A percentile compares a stretch with the other conserved stretches of the same genome.
phyloP scores from a whole-genome alignment of 2,797 vertebrate species.

The Neomorphus geoffroyi region DNA sequence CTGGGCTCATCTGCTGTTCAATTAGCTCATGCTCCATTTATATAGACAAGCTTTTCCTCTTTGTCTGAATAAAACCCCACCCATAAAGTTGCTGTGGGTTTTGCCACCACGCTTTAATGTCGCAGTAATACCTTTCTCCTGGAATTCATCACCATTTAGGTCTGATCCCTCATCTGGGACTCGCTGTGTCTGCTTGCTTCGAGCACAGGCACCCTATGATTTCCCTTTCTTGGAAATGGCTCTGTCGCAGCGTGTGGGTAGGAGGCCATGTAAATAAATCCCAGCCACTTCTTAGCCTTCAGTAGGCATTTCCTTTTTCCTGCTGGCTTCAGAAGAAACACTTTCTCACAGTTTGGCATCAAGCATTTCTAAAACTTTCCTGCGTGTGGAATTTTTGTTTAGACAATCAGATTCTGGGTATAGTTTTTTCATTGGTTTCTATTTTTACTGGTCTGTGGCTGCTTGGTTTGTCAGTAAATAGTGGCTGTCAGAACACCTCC shows the following conservation, averaged over 20 bases:
- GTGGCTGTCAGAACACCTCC: background rate
- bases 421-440: conserved; percentile 2
- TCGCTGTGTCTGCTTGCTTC: background rate
- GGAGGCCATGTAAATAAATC: conserved; percentile 52
- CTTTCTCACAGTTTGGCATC: conserved; percentile 40
- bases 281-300: conserved; percentile 21
- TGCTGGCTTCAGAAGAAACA: conserved; percentile 30
- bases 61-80: background rate
- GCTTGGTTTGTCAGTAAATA: conserved; percentile 11
- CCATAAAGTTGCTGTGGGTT: background rate
- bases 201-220: conserved; percentile 30
- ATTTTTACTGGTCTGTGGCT: background rate
- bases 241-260: conserved; percentile 31
- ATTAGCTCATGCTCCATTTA: background rate
- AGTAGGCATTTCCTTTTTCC: conserved; percentile 39
- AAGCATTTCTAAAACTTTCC: conserved; percentile 33
- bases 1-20: background rate
- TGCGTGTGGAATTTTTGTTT: conserved; percentile 40
- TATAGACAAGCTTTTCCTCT: background rate
- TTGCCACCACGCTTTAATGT: background rate
- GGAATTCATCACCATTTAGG: background rate
- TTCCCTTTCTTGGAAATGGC: conserved; percentile 13
- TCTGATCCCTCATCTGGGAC: background rate
- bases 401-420: conserved; percentile 27
- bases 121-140: background rate